A percentile compares a stretch with the other conserved stretches of the same genome.
phyloP scores from a whole-genome alignment of 2,797 vertebrate genomes.

The Lacerta bilineata region DNA sequence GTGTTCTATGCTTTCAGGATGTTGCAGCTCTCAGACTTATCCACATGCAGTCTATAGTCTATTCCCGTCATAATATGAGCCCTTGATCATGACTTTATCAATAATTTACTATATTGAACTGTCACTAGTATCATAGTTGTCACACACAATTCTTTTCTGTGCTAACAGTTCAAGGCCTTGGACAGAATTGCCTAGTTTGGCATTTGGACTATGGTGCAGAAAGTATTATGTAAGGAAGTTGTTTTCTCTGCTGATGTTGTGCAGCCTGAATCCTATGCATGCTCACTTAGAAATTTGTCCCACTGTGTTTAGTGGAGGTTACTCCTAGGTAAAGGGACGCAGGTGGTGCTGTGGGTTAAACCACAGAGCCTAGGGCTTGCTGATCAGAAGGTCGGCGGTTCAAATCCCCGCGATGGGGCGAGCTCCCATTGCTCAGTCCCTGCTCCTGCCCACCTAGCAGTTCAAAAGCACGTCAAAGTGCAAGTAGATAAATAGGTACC shows the following conservation, averaged over 20 bases:
- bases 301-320: too few species aligned
- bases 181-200: background rate
- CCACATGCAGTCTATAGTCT: background rate
- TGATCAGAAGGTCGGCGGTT: too few species aligned
- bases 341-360: too few species aligned
- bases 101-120: background rate
- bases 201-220: background rate
- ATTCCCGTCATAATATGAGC: background rate
- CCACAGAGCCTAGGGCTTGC: too few species aligned
- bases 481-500: too few species aligned
- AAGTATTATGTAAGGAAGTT: background rate
- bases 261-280: background rate
- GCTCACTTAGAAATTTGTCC: too few species aligned
- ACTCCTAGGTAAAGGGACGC: too few species aligned
- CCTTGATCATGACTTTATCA: background rate
- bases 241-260: background rate
- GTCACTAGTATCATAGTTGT: background rate
- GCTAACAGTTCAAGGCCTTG: background rate
- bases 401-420: too few species aligned
- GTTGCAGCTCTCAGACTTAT: background rate
- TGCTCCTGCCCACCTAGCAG: too few species aligned
- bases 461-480: too few species aligned
- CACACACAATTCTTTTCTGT: background rate
- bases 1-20: background rate
- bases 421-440: too few species aligned